Evolutionary conservation across 2,113 vertebrate genomes (phyloP), one percentile per base, ranked within the genome.

Genomic region (Sturnus vulgaris): DNA sequence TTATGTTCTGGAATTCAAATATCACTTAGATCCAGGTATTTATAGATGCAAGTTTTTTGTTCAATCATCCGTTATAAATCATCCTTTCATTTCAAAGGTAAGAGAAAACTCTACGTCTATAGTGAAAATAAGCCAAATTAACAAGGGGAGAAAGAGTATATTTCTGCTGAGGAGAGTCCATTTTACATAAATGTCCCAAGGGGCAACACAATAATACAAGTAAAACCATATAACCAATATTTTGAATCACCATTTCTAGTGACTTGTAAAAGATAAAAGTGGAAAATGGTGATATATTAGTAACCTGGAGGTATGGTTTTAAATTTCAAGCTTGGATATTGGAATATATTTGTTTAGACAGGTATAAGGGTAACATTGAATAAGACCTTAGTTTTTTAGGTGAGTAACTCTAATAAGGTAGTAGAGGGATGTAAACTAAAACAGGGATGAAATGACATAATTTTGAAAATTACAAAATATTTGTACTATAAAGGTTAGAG

Each of bases 251-350:
- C 42, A 89, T 93, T 82, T 83, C 77, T 52, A 83, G 70, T 84
- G 79, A 93, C 78, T 94, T 92, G 77, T 39, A 88, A 78, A 82
- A 44, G 11, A 65, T 39, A 90, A 44, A 93, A 81, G 60, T 88
- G 12, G 18, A 52, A 94, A 49, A 82, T 52, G 4, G 24, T 72
- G 79, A 52, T 87, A 72, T 49, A 93, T 75, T 65, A 95, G 57
- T 87, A 96, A 91, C 86, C 80, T 95, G 90, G 81, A 79, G 17
- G 28, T 78, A 90, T 90, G 76, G n/a, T 57, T 94, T 94, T 96
- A 23, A 85, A 82, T 92, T 44, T 88, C 46, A 89, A 87, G 60
- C 71, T 95, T 94, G 33, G 65, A 49, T 91, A 72, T 82, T 70
- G 56, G 86, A 96, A 39, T 59, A 39, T 69, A 40, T 80, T 60